A percentile compares a stretch with the other conserved stretches of the same genome.
Conservation (phyloP, 2,888 invertebrate genomes). For the Sialis fuliginosa region DNA sequence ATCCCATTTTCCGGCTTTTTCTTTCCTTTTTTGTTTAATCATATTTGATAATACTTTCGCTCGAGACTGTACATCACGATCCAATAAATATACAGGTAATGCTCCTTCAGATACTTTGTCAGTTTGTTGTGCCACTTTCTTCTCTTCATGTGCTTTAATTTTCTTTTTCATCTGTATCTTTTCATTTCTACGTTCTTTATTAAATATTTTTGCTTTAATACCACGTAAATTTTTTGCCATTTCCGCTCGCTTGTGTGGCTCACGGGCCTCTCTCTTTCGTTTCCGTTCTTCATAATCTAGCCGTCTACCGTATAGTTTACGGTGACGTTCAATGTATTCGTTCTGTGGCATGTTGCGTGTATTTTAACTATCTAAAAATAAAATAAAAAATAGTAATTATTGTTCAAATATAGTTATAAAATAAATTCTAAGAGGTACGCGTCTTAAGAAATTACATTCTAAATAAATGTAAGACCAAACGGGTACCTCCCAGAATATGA, state of each 20-base stretch:
- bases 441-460: conserved; percentile 1
- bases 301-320: conserved; percentile 88
- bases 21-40: conserved; percentile 99
- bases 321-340: conserved; percentile 97
- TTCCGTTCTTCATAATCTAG: conserved; percentile 96
- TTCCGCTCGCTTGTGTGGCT: conserved; percentile 78
- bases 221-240: conserved; percentile 86
- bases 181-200: conserved; percentile 91
- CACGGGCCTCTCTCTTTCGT: conserved; percentile 87
- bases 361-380: neutral
- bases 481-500: conserved; percentile 6
- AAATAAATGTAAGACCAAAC: conserved; percentile 1
- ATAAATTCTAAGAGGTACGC: neutral
- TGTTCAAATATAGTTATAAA: neutral
- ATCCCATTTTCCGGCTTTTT: conserved; percentile 99
- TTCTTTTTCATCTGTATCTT: conserved; percentile 99
- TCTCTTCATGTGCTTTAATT: conserved; percentile 93
- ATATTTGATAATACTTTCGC: conserved; percentile 96
- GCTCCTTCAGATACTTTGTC: conserved; percentile 80
- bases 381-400: neutral
- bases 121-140: conserved; percentile 65
- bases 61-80: conserved; percentile 83
- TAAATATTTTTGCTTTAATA: conserved; percentile 93
- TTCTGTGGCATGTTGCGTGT: conserved; percentile 82
- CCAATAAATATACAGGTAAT: conserved; percentile 88